Evolutionary conservation across 30 jellyfish, hydroid and myxozoan species (phyloP).

Genomic region (Mastigias papua): DNA sequence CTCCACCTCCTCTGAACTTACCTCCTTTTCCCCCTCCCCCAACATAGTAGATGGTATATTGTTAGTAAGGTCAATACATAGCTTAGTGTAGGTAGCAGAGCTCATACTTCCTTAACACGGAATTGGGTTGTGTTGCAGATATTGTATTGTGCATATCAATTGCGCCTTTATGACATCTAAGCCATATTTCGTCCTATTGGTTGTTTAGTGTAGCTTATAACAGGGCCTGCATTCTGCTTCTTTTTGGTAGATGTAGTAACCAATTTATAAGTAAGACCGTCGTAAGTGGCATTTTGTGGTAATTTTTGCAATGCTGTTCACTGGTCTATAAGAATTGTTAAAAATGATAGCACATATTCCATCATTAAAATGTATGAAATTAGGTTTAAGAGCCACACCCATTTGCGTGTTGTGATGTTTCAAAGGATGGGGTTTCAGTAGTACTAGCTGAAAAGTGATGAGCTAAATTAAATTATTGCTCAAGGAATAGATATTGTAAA

Average conservation of each 20-base stretch:
- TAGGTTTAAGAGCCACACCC: too few relatives aligned
- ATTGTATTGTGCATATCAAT: background rate
- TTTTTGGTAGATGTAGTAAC: too few relatives aligned
- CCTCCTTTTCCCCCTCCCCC: conserved; percentile 51
- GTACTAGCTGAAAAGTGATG: background rate
- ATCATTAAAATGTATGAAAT: too few relatives aligned
- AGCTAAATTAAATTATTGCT: background rate
- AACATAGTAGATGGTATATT: background rate
- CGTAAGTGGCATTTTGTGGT: too few relatives aligned
- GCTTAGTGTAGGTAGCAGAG: background rate
- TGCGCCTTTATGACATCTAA: background rate
- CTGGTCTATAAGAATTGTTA: too few relatives aligned
- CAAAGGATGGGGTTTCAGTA: background rate
- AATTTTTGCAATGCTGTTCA: too few relatives aligned
- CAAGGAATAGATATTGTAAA: background rate
- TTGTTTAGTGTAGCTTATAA: background rate
- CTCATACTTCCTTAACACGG: background rate
- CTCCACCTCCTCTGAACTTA: conserved; percentile 72
- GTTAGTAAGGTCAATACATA: background rate
- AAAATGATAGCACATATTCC: too few relatives aligned
- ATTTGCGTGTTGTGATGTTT: too few relatives aligned
- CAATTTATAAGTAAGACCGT: too few relatives aligned
- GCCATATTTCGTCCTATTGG: background rate
- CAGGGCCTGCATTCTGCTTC: too few relatives aligned
- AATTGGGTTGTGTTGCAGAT: background rate